Percentiles rank a stretch among this genome's conserved stretches.
Conservation (phyloP, 2,113 vertebrate genomes). For the Muscicapa adusta region DNA sequence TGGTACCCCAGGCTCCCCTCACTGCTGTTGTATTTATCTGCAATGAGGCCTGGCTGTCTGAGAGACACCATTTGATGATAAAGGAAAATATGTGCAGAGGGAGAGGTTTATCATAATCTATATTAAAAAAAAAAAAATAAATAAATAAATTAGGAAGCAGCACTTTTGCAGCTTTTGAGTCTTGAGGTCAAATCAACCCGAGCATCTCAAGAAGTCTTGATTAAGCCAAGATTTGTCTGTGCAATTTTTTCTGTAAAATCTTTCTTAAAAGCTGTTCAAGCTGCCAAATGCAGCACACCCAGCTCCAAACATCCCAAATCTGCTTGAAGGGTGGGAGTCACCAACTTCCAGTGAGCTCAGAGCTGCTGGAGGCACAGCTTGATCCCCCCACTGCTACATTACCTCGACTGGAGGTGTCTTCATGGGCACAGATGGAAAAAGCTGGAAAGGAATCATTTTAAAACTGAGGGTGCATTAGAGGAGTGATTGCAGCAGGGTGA, state of each 20-base stretch:
- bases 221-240: neutral
- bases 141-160: neutral
- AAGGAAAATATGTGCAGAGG: neutral
- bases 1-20: accelerated
- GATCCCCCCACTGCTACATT: accelerated
- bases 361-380: neutral
- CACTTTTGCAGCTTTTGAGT: neutral
- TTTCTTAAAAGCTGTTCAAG: neutral
- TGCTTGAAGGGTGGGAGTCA: neutral
- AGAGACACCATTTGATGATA: neutral
- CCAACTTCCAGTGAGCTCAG: neutral
- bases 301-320: neutral
- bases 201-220: neutral
- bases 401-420: neutral
- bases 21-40: accelerated
- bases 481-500: neutral
- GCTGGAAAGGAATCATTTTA: neutral
- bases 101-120: accelerated
- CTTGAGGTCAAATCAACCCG: neutral
- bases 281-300: neutral
- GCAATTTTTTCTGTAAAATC: neutral
- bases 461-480: neutral
- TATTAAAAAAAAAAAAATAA: no score
- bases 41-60: accelerated
- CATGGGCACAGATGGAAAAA: neutral